Evolutionary conservation across 1,140 invertebrate genomes (phyloP).

Genomic region (Aporrectodea caliginosa): DNA sequence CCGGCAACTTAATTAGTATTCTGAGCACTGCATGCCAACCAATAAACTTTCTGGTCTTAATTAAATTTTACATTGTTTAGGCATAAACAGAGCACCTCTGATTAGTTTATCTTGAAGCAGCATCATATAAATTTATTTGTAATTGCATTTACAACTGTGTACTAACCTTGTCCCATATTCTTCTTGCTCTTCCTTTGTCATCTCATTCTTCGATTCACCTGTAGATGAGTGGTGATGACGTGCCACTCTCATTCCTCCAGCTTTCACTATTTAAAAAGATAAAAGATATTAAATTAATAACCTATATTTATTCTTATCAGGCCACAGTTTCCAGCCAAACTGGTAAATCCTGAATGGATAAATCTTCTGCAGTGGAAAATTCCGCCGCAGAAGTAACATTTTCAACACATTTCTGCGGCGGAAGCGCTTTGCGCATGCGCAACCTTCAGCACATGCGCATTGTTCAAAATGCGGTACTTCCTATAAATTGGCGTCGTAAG

Average conservation of each 20-base stretch:
- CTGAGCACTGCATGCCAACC: background rate
- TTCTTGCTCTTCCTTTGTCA: conserved; percentile 22
- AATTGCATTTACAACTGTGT: background rate
- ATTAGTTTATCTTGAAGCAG: background rate
- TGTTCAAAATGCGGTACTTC: too few species aligned
- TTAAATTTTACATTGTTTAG: background rate
- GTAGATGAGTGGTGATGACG: conserved; percentile 4
- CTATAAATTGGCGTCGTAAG: too few species aligned
- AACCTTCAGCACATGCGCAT: too few species aligned
- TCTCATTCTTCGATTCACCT: conserved; percentile 12
- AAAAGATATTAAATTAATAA: background rate
- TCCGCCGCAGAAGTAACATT: too few species aligned
- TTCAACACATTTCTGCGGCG: too few species aligned
- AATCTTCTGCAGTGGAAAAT: too few species aligned
- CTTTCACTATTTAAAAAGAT: conserved; percentile 12
- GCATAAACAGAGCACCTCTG: background rate
- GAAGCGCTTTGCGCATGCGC: too few species aligned
- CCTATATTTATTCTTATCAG: background rate
- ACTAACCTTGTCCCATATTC: conserved; percentile 16
- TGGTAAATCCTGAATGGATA: background rate
- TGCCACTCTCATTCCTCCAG: conserved; percentile 22
- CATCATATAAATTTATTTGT: background rate
- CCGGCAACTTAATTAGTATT: background rate
- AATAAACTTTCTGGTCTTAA: background rate
- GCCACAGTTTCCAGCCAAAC: background rate